Conservation (phyloP, 2,113 vertebrate genomes). For the Syngnathoides biaculeatus region DNA sequence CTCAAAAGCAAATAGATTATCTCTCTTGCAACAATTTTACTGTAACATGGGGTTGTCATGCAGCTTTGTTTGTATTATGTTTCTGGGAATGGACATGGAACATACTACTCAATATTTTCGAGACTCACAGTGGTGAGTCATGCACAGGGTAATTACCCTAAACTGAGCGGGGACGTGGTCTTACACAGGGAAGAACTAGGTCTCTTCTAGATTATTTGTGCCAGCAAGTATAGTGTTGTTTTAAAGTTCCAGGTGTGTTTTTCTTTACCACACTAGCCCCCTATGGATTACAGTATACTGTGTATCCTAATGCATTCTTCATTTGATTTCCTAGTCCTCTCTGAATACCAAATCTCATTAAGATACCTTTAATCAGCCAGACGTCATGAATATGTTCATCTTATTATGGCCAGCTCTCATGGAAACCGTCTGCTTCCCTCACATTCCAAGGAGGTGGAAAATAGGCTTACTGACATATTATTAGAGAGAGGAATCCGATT, state of each 20-base stretch:
- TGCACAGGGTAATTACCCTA: slow-evolving; percentile 50
- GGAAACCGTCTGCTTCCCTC: slow-evolving; percentile 16
- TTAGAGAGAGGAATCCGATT: neutral
- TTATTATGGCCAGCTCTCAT: slow-evolving; percentile 43
- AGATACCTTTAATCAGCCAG: slow-evolving; percentile 33
- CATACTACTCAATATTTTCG: slow-evolving; percentile 35
- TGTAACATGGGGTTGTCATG: neutral
- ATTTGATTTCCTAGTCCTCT: slow-evolving; percentile 20
- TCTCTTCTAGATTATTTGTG: slow-evolving; percentile 30
- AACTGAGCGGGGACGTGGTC: slow-evolving; percentile 48
- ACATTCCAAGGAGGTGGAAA: slow-evolving; percentile 16
- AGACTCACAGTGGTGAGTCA: slow-evolving; percentile 59
- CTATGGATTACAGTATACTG: neutral
- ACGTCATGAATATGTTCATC: slow-evolving; percentile 59
- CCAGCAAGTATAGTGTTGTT: slow-evolving; percentile 12
- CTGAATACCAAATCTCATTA: slow-evolving; percentile 15
- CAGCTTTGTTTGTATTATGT: slow-evolving; percentile 29
- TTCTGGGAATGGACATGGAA: slow-evolving; percentile 44
- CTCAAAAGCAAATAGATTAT: neutral
- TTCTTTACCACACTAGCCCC: slow-evolving; percentile 7
- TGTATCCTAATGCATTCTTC: slow-evolving; percentile 6
- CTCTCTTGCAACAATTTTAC: neutral
- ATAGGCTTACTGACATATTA: slow-evolving; percentile 7
- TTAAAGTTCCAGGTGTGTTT: slow-evolving; percentile 7
- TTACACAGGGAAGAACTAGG: slow-evolving; percentile 33